Evolutionary conservation across 2,797 vertebrate species (phyloP), one percentile per base, ranked within the genome.

Genomic region (Hyperoplus lanceolatus): DNA sequence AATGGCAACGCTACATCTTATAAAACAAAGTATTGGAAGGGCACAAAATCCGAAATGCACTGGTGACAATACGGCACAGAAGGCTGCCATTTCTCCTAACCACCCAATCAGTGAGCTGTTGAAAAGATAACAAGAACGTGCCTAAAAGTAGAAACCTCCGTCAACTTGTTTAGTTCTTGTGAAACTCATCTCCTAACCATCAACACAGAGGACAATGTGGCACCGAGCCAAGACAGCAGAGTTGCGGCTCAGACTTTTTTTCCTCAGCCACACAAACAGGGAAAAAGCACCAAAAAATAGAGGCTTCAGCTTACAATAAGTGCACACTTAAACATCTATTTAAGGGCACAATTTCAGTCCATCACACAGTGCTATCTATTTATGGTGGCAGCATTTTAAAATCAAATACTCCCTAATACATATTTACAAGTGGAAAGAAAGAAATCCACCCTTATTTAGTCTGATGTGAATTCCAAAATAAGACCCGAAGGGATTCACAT

Each of bases 111-210:
- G 60, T 1, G 56, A 69, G 61, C 73, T 42, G 61, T n/a, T 80
- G 65, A 75, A 81, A 74, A 65, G 72, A 86, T 69, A 81, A 86
- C 74, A 78, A 56, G 29, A 79, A 55, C 14, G 11, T 61, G 59
- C 51, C 70, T 71, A 61, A 80, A 87, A 86, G 78, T 75, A 68
- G 57, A 85, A 83, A 70, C 75, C 54, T 69, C 43, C 64, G 63
- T 80, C 56, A 75, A 66, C 55, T 73, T 59, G 58, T 75, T 73
- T 50, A 63, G 67, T 62, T 51, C 61, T 71, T 72, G 73, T 66
- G 66, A 62, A 72, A 75, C 42, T 69, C 76, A 76, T 71, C 68
- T 68, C 59, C 62, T 59, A 58, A 55, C 56, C 41, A 50, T 82
- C 66, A 83, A 62, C 79, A 59, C 36, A 0, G 49, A 85, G 53